Evolutionary conservation across 1,140 invertebrate species (phyloP).

Genomic region (Asbolus verrucosus): DNA sequence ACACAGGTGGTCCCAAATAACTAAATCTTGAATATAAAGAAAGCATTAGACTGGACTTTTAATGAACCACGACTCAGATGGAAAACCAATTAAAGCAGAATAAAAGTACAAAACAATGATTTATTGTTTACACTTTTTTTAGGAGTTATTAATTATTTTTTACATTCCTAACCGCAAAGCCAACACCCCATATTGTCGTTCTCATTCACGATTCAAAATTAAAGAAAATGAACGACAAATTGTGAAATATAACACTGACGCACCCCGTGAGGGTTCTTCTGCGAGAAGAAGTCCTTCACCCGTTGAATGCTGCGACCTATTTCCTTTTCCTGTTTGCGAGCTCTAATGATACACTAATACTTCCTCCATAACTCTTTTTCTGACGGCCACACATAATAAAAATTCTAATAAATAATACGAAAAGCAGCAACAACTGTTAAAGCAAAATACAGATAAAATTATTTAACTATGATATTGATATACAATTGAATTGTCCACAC

Average conservation of each 20-base stretch:
- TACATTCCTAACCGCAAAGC: too few relatives aligned
- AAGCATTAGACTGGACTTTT: neutral
- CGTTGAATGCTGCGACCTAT: neutral
- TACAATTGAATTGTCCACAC: conserved; percentile 42
- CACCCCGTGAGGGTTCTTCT: neutral
- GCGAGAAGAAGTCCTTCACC: too few relatives aligned
- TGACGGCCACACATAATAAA: too few relatives aligned
- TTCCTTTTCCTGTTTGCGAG: neutral
- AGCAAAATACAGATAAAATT: conserved; percentile 50
- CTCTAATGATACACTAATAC: too few relatives aligned
- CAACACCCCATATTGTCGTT: too few relatives aligned
- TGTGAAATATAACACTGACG: too few relatives aligned
- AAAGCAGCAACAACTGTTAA: conserved; percentile 43
- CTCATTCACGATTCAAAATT: too few relatives aligned
- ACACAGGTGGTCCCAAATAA: conserved; percentile 47
- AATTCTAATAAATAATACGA: conserved; percentile 15
- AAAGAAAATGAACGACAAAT: too few relatives aligned
- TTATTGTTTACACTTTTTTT: conserved; percentile 5
- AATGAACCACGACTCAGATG: neutral
- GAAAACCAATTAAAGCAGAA: conserved; percentile 8
- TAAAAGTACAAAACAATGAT: conserved; percentile 3
- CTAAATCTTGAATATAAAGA: neutral
- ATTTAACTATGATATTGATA: conserved; percentile 45
- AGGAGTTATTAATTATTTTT: too few relatives aligned
- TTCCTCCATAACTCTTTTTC: too few relatives aligned